Percentiles rank a stretch among this genome's conserved stretches.
Conservation (phyloP, 1,140 invertebrate species). For the Orchestia grillus region DNA sequence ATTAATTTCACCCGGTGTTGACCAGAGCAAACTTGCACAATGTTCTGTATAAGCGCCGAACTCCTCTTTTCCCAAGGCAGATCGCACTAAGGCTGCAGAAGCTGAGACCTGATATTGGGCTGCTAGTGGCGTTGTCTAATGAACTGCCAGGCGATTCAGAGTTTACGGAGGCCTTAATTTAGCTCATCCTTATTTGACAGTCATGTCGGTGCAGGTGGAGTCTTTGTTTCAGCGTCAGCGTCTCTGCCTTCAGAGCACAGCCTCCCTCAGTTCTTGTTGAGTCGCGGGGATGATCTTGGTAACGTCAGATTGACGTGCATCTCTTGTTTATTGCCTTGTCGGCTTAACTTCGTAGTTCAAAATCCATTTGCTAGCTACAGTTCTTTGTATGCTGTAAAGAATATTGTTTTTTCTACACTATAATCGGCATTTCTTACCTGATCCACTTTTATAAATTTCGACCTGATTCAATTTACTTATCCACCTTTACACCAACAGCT, state of each 20-base stretch:
- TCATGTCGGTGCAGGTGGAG: neutral
- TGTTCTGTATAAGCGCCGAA: neutral
- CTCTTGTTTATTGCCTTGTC: neutral
- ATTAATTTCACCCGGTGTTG: neutral
- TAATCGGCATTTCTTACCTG: no score
- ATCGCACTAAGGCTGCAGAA: neutral
- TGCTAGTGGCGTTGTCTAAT: conserved; percentile 5
- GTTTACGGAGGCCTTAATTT: neutral
- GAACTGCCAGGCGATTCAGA: neutral
- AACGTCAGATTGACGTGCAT: neutral
- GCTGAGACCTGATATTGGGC: neutral
- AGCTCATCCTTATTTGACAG: conserved; percentile 30
- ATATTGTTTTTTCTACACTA: neutral
- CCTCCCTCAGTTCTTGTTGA: neutral
- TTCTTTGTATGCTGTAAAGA: neutral
- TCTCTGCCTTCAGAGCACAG: neutral
- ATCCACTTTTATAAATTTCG: no score
- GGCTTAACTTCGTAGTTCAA: neutral
- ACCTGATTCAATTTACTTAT: no score
- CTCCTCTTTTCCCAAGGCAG: neutral
- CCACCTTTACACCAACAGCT: no score
- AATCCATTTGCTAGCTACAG: neutral
- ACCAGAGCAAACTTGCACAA: neutral
- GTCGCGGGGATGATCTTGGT: neutral
- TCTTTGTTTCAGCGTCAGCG: neutral